Conservation (phyloP, 2,888 invertebrate species). For the Actias luna region DNA sequence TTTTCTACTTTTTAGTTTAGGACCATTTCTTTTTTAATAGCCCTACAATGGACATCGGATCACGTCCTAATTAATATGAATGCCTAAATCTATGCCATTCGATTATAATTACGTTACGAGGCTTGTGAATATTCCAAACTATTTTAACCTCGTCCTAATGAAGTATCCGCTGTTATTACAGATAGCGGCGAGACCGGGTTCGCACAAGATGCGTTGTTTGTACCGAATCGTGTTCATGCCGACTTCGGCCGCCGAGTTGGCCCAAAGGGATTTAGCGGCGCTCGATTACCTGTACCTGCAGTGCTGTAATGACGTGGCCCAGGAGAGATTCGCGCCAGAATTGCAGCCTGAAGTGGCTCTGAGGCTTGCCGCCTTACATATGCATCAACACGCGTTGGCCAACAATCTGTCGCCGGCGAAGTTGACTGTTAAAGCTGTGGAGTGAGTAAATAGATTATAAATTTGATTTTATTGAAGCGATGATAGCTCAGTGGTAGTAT, state of each 20-base stretch:
- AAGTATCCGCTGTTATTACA: constrained; percentile 70
- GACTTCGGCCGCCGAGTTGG: constrained; percentile 90
- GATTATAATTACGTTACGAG: too few relatives aligned
- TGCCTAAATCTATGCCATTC: too few relatives aligned
- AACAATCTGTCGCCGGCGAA: constrained; percentile 90
- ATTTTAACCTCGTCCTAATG: too few relatives aligned
- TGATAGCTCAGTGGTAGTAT: too few relatives aligned
- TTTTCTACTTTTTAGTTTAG: too few relatives aligned
- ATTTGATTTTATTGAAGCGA: neutral
- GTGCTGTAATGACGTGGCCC: constrained; percentile 96
- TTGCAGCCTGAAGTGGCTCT: constrained; percentile 92
- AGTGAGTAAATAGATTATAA: constrained; percentile 83
- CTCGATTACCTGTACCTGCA: constrained; percentile 95
- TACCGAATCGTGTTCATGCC: constrained; percentile 96
- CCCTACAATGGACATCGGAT: too few relatives aligned
- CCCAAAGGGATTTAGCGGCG: constrained; percentile 91
- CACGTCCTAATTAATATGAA: too few relatives aligned
- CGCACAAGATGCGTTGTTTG: constrained; percentile 93
- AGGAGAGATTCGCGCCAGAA: constrained; percentile 94
- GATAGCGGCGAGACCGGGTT: constrained; percentile 95
- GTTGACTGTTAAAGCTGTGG: constrained; percentile 91
- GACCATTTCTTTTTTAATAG: too few relatives aligned
- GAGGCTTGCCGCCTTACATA: constrained; percentile 92
- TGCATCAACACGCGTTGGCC: constrained; percentile 93
- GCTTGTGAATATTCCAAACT: too few relatives aligned